Base-by-base conservation (phyloP, 2,113 vertebrate genomes). In the Poeciliopsis turrubarensis region DNA sequence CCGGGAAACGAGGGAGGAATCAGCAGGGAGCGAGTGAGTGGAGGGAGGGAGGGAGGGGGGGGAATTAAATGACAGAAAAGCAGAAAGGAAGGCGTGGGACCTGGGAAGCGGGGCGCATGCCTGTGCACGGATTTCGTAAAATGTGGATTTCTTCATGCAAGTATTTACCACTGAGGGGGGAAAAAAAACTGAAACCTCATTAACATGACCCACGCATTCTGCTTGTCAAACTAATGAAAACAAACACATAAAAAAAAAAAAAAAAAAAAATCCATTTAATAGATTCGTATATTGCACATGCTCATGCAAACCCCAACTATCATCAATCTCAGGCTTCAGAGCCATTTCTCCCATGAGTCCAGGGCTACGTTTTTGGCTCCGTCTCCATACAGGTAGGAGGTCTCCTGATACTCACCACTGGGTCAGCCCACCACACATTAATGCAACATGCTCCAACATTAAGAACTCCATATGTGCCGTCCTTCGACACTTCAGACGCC, bases 311-410 rank as follows among this genome's bases (percentile, higher is more conserved):
- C 79, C 78, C 64, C 57, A 72, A 81, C 86, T 81, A 93, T 94
- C 92, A 95, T 94, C 92, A 94, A 94, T 95, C 94, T 94, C 90
- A 83, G 75, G 82, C 89, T 92, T 94, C 92, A 91, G 84, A 85
- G 79, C 71, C 34, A 66, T 57, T 88, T 78, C 90, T 92, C 94
- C 90, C 94, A 82, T 30, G 94, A 91, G 92, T 89, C 89, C 86
- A 8, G 26, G 83, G 82, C 90, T 93, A 92, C 91, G 90, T 90
- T 93, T 94, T 92, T 93, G 89, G 92, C 88, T 94, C 90, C 64
- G 82, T 90, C 90, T 93, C 87, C 30, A 77, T 87, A 88, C 91
- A 91, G 87, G 87, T 88, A 91, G 90, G 88, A 93, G 89, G 92
- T 94, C 94, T 95, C 93, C 78, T 93, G 94, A 84, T 91, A 91